Evolutionary conservation across 64 coral and sea anemone genomes (phyloP).

Genomic region (Anthopleura sola): DNA sequence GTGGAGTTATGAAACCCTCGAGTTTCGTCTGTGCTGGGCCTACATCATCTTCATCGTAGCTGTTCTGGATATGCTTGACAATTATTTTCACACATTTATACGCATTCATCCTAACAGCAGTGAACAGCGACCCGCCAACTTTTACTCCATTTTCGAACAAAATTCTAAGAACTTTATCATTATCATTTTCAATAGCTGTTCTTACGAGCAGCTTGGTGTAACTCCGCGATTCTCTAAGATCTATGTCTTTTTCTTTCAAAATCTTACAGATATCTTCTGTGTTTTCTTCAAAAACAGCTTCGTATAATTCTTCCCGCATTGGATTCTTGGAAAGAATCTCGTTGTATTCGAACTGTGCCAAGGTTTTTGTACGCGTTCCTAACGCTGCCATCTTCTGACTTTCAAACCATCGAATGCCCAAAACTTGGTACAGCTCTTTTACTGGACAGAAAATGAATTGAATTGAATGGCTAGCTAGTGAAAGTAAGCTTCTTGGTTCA

Average conservation of each 20-base stretch:
- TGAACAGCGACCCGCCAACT: constrained; percentile 53
- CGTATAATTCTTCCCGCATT: not conserved
- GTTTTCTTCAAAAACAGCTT: constrained; percentile 2
- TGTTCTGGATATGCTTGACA: not conserved
- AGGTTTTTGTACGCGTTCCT: not conserved
- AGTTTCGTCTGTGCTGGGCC: constrained; percentile 37
- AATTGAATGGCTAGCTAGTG: too few species aligned
- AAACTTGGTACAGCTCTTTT: too few species aligned
- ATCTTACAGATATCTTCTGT: not conserved
- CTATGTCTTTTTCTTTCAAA: not conserved
- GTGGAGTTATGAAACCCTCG: constrained; percentile 43
- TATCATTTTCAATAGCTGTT: constrained; percentile 22
- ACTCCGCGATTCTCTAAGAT: not conserved
- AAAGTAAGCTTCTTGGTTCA: too few species aligned
- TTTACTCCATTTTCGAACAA: constrained; percentile 42
- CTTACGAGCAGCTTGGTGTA: not conserved
- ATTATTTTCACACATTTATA: constrained; percentile 55
- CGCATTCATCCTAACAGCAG: constrained; percentile 52
- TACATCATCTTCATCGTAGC: constrained; percentile 8
- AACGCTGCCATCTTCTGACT: not conserved
- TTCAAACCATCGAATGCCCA: too few species aligned
- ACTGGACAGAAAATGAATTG: too few species aligned
- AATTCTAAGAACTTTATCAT: constrained; percentile 23
- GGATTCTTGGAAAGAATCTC: constrained; percentile 10
- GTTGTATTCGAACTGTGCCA: not conserved